phyloP scores from a whole-genome alignment of 2,888 invertebrate species.

The Coenonympha glycerion region DNA sequence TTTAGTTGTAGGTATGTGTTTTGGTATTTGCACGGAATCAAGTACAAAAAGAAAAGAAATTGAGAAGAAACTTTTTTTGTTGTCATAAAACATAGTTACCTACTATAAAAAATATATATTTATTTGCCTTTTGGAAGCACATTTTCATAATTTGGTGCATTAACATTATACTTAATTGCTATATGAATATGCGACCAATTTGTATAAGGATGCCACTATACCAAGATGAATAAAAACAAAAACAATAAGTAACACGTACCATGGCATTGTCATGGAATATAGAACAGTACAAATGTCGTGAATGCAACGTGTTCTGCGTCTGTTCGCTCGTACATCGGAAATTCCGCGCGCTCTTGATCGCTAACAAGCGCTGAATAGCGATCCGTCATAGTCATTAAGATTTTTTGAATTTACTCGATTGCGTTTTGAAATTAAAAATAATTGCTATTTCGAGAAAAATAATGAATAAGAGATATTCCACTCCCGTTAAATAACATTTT shows the following conservation, averaged over 20 bases:
- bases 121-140: no score
- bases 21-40: no score
- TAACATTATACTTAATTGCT: no score
- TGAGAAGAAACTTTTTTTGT: no score
- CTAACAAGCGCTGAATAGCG: slow-evolving; percentile 3
- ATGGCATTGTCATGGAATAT: not conserved
- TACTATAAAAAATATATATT: no score
- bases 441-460: not conserved
- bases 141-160: no score
- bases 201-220: no score
- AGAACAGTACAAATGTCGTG: not conserved
- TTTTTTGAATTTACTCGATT: slow-evolving; percentile 6
- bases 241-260: not conserved
- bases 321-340: slow-evolving; percentile 18
- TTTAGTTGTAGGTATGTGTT: no score
- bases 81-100: no score
- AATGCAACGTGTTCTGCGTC: slow-evolving; percentile 6
- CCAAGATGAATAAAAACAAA: not conserved
- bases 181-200: no score
- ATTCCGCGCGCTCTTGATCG: slow-evolving; percentile 8
- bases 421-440: not conserved
- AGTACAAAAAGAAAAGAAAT: no score
- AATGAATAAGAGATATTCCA: no score
- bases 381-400: slow-evolving; percentile 7
- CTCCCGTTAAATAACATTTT: not conserved